Conservation (phyloP, 2,888 invertebrate species). For the Osmoderma eremita region DNA sequence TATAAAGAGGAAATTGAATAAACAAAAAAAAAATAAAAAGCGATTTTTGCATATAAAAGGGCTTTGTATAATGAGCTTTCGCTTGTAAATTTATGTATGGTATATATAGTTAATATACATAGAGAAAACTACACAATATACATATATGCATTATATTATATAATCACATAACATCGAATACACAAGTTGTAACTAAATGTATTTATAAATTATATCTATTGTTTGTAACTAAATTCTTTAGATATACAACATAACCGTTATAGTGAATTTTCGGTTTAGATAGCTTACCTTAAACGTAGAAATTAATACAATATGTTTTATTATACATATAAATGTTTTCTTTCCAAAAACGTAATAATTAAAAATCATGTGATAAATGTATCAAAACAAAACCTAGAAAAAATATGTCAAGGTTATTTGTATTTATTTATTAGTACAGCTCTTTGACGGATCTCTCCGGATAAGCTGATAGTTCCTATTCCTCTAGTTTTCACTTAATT, state of each 20-base stretch:
- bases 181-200: conserved; percentile 1
- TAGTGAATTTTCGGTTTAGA: too few species aligned
- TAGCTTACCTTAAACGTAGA: conserved; percentile 3
- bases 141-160: conserved; percentile 18
- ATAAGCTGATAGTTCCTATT: too few species aligned
- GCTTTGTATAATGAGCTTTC: conserved; percentile 26
- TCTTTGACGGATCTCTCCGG: too few species aligned
- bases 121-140: not conserved
- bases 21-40: not conserved
- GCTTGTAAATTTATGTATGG: conserved; percentile 2
- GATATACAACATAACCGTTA: too few species aligned
- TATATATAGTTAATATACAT: conserved; percentile 1
- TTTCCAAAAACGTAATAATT: not conserved
- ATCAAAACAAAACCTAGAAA: conserved; percentile 1
- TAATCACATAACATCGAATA: conserved; percentile 27
- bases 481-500: too few species aligned
- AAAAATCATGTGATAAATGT: conserved; percentile 25
- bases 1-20: not conserved
- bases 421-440: too few species aligned
- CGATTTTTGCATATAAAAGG: too few species aligned
- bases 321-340: conserved; percentile 8
- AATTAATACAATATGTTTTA: not conserved
- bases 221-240: not conserved
- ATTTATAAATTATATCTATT: conserved; percentile 3
- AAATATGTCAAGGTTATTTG: too few species aligned